Conservation (phyloP, 2,113 vertebrate genomes). For the Mormyrus iriodes region DNA sequence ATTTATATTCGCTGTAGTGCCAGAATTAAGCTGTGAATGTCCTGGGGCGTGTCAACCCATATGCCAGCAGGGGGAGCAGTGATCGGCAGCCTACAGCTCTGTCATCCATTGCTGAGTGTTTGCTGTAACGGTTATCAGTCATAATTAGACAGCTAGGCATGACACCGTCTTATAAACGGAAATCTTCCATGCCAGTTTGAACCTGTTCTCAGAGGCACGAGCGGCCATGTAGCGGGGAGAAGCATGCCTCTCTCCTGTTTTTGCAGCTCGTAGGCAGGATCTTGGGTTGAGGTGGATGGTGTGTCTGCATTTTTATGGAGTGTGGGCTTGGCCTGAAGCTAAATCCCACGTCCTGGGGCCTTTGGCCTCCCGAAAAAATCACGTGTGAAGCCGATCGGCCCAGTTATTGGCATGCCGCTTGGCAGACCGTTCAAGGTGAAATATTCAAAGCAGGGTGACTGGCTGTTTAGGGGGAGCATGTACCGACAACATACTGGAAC, state of each 20-base stretch:
- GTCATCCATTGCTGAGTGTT: background rate
- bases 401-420: background rate
- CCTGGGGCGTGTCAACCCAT: background rate
- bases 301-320: background rate
- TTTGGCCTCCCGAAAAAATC: background rate
- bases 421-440: background rate
- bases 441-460: background rate
- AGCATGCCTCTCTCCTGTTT: background rate
- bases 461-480: background rate
- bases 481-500: background rate
- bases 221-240: background rate
- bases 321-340: background rate
- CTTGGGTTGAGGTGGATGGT: background rate
- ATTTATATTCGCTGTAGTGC: background rate
- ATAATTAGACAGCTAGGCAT: background rate
- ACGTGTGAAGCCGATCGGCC: background rate
- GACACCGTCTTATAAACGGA: background rate
- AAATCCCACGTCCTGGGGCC: background rate
- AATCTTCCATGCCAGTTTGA: background rate
- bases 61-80: background rate
- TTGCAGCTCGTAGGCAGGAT: background rate
- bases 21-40: background rate
- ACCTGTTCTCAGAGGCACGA: background rate
- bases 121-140: background rate
- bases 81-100: background rate